Base-by-base conservation (phyloP, 2,888 invertebrate genomes). In the Cynaeus angustus region DNA sequence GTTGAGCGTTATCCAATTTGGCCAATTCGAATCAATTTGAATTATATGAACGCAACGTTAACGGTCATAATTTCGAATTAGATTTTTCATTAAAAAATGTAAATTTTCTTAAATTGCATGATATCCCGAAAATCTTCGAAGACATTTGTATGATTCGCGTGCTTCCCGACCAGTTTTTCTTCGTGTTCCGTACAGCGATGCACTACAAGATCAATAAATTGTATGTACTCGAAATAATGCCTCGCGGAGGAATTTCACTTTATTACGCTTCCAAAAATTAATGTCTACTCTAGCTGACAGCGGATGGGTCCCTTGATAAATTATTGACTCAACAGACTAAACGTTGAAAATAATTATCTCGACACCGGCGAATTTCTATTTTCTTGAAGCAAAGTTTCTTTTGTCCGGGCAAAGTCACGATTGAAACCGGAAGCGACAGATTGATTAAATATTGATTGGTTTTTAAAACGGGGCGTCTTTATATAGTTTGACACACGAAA, bases 201-300 rank as follows among this genome's bases (percentile, higher is more conserved):
- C 33, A 33, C 4, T 4, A 4, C 21, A 21, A 4, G 33, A 33
- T 33, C 33, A 33, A 33, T 59, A 59, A 59, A 30, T 46, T 59
- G 26, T 59, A 33, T 59, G 30, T 30, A 28, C 12, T 28, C 5
- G 3, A 45, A 58, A 58, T 43, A 58, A 45, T 45, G 45, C 30
- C 30, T 43, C 13, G 43, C 26, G 8, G 43, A 30, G 45, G 59
- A 59, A 45, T 59, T 59, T 16, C 14, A n/a, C 12, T 56, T 56
- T 59, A 46, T 10, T 26, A 16, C 59, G 45, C 33, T 14, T n/a
- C 45, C 45, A 59, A 59, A 59, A 59, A 59, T 59, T 59, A 59
- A 59, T 45, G 59, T 59, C 45, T 30, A 14, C 46, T 28, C 45
- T 13, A 26, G 48, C 4, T 26, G 48, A 50, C 48, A 21, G 16